Percentiles rank a stretch among this genome's conserved stretches.
These are phyloP conservation scores for Teleogryllus occipitalis DNA, from an alignment of 1,140 invertebrate genomes.

Conservation along the genomic window DNA sequence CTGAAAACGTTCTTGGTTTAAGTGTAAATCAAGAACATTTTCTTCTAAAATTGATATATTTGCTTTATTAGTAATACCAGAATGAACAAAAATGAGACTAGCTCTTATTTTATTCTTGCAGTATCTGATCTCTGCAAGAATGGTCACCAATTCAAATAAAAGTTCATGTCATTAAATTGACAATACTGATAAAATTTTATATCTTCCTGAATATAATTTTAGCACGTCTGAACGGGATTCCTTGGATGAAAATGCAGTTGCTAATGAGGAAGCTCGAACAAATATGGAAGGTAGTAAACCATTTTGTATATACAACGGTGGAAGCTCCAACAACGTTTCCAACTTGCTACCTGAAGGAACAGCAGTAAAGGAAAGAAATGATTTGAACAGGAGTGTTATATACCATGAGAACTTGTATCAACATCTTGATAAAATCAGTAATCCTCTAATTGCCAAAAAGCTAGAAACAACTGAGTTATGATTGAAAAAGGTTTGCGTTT, in stretches of 20 bases:
- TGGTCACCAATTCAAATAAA: not conserved
- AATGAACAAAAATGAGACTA: no score
- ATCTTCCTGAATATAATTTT: conserved; percentile 2
- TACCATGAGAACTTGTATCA: conserved; percentile 41
- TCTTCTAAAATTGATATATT: not conserved
- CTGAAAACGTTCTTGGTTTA: not conserved
- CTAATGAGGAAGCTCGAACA: conserved; percentile 44
- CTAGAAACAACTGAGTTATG: conserved; percentile 75
- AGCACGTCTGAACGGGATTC: conserved; percentile 69
- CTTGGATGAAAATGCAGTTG: conserved; percentile 75
- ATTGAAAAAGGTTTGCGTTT: not conserved
- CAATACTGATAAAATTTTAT: not conserved
- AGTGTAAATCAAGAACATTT: not conserved
- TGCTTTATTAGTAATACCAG: not conserved
- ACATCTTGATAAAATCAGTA: conserved; percentile 41
- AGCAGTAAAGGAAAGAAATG: conserved; percentile 37
- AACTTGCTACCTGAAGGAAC: conserved; percentile 34
- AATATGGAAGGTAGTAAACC: conserved; percentile 12
- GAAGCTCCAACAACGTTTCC: conserved; percentile 26
- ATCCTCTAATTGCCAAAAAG: conserved; percentile 58
- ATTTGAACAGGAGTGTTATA: conserved; percentile 32
- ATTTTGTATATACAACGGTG: not conserved
- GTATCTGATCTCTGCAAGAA: not conserved
- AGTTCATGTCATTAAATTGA: not conserved
- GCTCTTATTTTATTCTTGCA: not conserved